Evolutionary conservation across 2,888 invertebrate species (phyloP).

Genomic region (Lycaena phlaeas): DNA sequence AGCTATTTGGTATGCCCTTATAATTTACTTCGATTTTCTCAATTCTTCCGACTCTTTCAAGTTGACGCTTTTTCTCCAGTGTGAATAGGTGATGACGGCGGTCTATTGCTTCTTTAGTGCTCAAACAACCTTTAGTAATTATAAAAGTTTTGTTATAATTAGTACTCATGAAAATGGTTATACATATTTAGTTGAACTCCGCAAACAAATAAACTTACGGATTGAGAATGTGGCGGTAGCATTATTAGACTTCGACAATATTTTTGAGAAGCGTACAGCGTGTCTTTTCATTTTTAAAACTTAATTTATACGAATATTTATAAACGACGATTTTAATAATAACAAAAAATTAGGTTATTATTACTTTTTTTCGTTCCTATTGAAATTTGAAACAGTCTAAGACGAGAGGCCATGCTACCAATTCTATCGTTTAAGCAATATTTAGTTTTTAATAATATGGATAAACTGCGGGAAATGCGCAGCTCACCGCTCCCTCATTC

Average conservation of each 20-base stretch:
- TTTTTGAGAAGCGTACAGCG: constrained; percentile 32
- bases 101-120: constrained; percentile 66
- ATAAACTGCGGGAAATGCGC: too few species aligned
- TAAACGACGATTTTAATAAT: background rate
- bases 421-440: too few species aligned
- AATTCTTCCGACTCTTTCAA: constrained; percentile 82
- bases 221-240: constrained; percentile 22
- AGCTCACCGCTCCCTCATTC: too few species aligned
- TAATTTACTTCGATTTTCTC: constrained; percentile 93
- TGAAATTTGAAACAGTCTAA: too few species aligned
- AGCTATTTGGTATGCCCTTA: constrained; percentile 81
- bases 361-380: background rate
- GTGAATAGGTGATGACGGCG: constrained; percentile 82
- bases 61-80: constrained; percentile 83
- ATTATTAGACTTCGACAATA: constrained; percentile 28
- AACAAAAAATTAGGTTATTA: constrained; percentile 9
- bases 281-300: constrained; percentile 41
- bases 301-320: constrained; percentile 7
- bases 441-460: too few species aligned
- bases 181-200: background rate
- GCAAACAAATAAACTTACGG: constrained; percentile 25
- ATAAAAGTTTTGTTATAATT: background rate
- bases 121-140: constrained; percentile 47
- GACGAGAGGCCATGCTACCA: too few species aligned
- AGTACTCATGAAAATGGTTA: too few species aligned